phyloP scores from a whole-genome alignment of 2,888 invertebrate species.

The Acanthosepion lycidas region DNA sequence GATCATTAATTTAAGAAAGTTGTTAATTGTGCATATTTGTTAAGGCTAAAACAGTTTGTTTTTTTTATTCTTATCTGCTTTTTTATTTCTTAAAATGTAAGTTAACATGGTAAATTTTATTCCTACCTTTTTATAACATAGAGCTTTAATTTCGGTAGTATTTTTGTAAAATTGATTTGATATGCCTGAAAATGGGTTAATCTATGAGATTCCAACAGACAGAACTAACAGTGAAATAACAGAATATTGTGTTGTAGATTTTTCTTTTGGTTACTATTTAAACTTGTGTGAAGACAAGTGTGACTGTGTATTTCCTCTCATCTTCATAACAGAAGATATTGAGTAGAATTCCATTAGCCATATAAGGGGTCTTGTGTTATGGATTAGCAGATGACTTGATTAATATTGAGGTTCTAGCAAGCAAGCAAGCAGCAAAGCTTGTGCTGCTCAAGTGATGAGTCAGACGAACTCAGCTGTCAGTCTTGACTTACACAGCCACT shows the following conservation, averaged over 20 bases:
- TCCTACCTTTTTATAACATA: not conserved
- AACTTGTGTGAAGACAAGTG: not conserved
- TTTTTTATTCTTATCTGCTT: not conserved
- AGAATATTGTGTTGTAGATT: not conserved
- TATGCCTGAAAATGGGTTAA: not conserved
- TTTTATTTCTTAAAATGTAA: not conserved
- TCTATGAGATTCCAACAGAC: not conserved
- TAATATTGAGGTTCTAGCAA: conserved; percentile 16
- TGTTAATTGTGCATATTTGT: no score
- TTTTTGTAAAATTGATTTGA: not conserved
- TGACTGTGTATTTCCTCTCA: not conserved
- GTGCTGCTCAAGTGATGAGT: conserved; percentile 35
- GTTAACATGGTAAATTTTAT: not conserved
- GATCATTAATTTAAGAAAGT: no score
- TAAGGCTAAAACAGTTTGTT: no score
- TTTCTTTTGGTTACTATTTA: not conserved
- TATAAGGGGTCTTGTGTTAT: not conserved
- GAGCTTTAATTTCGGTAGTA: not conserved
- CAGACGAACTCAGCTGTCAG: conserved; percentile 43
- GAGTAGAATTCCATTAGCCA: not conserved
- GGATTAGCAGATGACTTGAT: conserved; percentile 36
- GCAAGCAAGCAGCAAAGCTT: not conserved
- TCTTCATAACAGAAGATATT: not conserved
- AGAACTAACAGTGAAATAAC: not conserved
- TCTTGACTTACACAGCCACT: conserved; percentile 43